phyloP scores from a whole-genome alignment of 2,113 vertebrate genomes.

The Natator depressus region DNA sequence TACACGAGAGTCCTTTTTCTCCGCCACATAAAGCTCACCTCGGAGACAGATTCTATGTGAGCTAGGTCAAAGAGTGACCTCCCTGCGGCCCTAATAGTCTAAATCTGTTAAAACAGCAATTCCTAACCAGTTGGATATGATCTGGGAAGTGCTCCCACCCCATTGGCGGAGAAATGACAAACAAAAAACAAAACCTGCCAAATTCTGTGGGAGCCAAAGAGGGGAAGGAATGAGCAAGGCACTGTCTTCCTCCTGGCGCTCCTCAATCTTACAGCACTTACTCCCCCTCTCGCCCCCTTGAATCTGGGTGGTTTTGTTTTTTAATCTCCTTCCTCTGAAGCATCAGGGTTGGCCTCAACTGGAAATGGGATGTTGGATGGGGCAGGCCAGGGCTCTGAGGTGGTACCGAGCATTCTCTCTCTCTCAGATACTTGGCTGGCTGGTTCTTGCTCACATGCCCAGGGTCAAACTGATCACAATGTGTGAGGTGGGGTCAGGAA shows the following conservation, averaged over 20 bases:
- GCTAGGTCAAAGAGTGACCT: neutral
- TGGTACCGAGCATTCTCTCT: neutral
- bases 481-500: neutral
- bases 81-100: neutral
- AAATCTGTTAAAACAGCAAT: neutral
- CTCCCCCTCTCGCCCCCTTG: too few species aligned
- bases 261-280: neutral
- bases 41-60: neutral
- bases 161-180: neutral
- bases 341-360: neutral
- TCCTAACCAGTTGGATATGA: neutral
- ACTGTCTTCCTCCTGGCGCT: neutral
- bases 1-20: neutral
- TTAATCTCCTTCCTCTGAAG: neutral
- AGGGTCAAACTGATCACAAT: neutral
- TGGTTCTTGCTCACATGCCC: neutral
- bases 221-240: neutral
- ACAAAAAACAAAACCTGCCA: neutral
- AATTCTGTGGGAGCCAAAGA: neutral
- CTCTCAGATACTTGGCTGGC: neutral
- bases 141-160: neutral
- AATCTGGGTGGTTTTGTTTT: neutral
- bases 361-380: neutral
- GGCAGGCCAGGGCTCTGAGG: neutral
- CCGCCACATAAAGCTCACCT: fast-evolving